A percentile compares a stretch with the other conserved stretches of the same genome.
These are phyloP conservation scores for Potamarius usumacintae DNA, from an alignment of 2,113 vertebrate genomes.

Conservation along the genomic window DNA sequence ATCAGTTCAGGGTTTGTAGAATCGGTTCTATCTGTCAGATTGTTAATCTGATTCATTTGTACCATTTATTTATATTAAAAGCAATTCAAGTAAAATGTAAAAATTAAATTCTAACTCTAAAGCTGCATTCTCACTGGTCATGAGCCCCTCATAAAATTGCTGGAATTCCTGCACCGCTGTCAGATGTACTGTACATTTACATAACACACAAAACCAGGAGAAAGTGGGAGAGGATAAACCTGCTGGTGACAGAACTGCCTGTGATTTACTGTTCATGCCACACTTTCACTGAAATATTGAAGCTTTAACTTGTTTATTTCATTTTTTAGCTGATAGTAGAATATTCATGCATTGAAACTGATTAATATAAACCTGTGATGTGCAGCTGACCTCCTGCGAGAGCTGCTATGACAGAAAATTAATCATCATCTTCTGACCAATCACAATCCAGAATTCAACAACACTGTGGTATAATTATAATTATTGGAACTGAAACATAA, in stretches of 20 bases:
- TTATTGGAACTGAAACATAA: neutral
- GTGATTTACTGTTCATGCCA: neutral
- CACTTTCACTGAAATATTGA: neutral
- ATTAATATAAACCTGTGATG: neutral
- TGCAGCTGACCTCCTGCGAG: neutral
- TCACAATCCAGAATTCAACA: neutral
- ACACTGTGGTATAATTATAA: neutral
- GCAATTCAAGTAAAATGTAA: neutral
- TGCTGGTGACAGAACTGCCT: neutral
- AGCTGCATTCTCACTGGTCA: neutral
- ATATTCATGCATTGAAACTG: neutral
- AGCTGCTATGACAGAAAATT: neutral
- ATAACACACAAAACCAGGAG: neutral
- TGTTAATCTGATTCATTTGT: neutral
- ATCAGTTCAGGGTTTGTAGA: neutral
- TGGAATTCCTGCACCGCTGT: neutral
- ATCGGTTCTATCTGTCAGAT: neutral
- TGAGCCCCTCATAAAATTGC: neutral
- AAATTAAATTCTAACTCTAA: neutral
- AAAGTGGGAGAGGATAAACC: neutral
- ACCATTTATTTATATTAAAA: neutral
- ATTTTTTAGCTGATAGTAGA: neutral
- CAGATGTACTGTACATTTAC: neutral
- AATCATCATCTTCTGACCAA: neutral
- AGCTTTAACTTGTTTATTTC: neutral